phyloP scores from a whole-genome alignment of 2,113 vertebrate genomes.

The Psammodynastes pulverulentus region DNA sequence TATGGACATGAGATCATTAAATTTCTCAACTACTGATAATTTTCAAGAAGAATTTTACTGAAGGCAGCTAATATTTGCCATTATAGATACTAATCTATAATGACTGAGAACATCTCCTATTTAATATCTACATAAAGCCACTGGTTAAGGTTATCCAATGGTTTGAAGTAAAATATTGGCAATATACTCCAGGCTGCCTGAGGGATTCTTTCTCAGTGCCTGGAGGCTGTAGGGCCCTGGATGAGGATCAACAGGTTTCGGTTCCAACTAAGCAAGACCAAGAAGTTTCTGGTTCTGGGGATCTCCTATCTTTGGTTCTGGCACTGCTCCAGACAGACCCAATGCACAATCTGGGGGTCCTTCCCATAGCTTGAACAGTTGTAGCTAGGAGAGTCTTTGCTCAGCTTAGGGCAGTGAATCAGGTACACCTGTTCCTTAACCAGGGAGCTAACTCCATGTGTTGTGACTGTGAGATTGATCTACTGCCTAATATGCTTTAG shows the following conservation, averaged over 20 bases:
- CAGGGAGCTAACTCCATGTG: not conserved
- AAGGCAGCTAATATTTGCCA: not conserved
- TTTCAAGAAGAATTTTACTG: not conserved
- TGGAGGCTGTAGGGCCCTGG: not conserved
- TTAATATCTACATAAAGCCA: not conserved
- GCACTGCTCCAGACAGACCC: not conserved
- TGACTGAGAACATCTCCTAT: not conserved
- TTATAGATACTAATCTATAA: not conserved
- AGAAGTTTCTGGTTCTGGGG: not conserved
- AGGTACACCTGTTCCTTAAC: not conserved
- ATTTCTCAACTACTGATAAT: not conserved
- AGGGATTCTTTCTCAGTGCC: not conserved
- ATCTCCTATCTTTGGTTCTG: not conserved
- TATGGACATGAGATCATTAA: not conserved
- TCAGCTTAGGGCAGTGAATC: not conserved
- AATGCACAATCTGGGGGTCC: not conserved
- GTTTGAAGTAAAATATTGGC: not conserved
- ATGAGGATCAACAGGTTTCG: not conserved
- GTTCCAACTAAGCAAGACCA: not conserved
- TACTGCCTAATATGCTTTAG: not conserved
- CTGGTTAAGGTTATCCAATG: not conserved
- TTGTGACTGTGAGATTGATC: not conserved
- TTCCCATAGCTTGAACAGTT: not conserved
- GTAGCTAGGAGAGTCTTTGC: not conserved
- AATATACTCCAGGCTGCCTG: not conserved